Base-by-base conservation (phyloP, 2,888 invertebrate species). In the Notocelia uddmanniana region DNA sequence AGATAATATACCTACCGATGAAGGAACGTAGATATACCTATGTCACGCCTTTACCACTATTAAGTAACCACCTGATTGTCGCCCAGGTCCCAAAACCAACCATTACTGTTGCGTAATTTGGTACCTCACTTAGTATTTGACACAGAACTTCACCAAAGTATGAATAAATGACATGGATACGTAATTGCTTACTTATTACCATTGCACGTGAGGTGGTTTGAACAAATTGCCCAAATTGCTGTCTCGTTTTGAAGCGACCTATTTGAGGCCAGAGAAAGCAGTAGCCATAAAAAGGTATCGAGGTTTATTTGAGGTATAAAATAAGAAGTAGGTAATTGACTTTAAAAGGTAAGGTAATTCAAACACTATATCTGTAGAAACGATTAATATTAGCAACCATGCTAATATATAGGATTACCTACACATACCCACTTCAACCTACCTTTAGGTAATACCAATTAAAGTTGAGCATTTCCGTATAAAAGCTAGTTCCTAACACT, bases 261-360 rank as follows among this genome's bases (percentile, higher is more conserved):
- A 73, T 73, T 73, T 71, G 59, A 58, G 58, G 50, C 26, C 34
- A 58, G 58, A 55, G 71, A 66, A 69, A 69, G 69, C 63, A 45
- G 50, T 18, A 41, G 54, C 64, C 64, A 52, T 54, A 64, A 64
- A 68, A 54, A 48, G 54, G 58, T 64, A 48, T 60, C 45, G 66
- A 66, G 66, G 69, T 37, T 55, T 60, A 63, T 37, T 34, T 23
- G 45, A 19, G 55, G 19, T 45, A 54, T 34, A 62, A 48, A 54
- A n/a, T 45, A 54, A 71, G 52, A 52, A 9, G 31, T 45, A 52
- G 5, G 31, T 45, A 66, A 58, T 37, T 13, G 9, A n/a, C n/a
- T 68, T 48, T 48, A 0, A 45, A 60, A 9, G 23, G 45, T n/a
- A 45, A n/a, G 1, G 26, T n/a, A 45, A 45, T n/a, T 45, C 45